phyloP scores from a whole-genome alignment of 2,113 vertebrate genomes.

The Syngnathus floridae region DNA sequence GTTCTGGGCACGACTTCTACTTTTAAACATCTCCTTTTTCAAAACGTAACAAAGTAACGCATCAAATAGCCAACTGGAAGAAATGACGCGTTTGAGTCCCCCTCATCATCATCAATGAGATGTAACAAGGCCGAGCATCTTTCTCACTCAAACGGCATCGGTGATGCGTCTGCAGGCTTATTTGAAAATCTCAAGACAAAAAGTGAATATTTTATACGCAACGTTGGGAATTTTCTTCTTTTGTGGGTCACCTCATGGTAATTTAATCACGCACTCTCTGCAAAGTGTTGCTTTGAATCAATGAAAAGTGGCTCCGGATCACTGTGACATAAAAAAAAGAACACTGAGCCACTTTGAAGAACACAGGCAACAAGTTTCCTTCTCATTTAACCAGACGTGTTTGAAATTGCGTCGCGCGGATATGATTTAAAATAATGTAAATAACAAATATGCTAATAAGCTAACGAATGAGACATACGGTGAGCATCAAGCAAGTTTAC shows the following conservation, averaged over 20 bases:
- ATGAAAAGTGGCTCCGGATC: conserved; percentile 40
- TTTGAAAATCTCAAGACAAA: neutral
- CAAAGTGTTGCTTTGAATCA: conserved; percentile 13
- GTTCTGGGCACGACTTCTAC: too few species aligned
- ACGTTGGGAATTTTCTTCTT: neutral
- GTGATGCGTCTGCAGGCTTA: neutral
- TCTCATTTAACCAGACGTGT: neutral
- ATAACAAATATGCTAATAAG: conserved; percentile 36
- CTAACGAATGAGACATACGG: conserved; percentile 21
- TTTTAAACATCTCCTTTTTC: too few species aligned
- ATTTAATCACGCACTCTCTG: conserved; percentile 26
- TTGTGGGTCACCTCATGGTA: conserved; percentile 4
- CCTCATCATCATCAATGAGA: neutral
- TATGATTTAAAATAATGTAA: conserved; percentile 29
- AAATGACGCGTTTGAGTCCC: too few species aligned
- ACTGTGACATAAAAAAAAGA: conserved; percentile 15
- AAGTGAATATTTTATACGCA: neutral
- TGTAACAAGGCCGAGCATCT: neutral
- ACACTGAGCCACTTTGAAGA: neutral
- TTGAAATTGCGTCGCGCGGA: neutral
- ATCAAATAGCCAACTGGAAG: neutral
- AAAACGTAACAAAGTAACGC: too few species aligned
- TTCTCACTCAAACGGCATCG: neutral
- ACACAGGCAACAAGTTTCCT: neutral
- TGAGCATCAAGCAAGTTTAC: conserved; percentile 46